Conservation (phyloP, 2,888 invertebrate species). For the Rhagophthalmus giganteus region DNA sequence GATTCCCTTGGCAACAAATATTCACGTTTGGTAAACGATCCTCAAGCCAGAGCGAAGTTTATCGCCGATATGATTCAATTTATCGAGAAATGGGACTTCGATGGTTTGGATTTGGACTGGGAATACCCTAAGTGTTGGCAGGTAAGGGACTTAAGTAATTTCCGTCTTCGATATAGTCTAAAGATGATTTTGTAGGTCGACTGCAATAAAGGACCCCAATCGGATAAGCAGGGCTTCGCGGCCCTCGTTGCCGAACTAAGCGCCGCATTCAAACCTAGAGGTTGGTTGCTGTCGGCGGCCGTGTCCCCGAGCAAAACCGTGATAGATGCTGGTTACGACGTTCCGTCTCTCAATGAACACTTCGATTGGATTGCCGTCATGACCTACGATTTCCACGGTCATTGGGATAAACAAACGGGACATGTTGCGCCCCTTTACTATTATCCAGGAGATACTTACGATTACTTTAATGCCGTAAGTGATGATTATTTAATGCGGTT, state of each 20-base stretch:
- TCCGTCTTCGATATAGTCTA: no score
- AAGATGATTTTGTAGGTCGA: constrained; percentile 69
- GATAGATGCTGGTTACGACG: constrained; percentile 83
- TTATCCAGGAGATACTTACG: constrained; percentile 79
- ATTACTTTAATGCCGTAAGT: constrained; percentile 81
- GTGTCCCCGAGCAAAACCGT: constrained; percentile 88
- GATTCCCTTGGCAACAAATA: constrained; percentile 91
- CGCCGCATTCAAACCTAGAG: constrained; percentile 54
- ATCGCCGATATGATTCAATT: constrained; percentile 75
- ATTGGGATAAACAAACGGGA: constrained; percentile 90
- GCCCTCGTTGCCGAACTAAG: constrained; percentile 73
- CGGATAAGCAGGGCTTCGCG: constrained; percentile 81
- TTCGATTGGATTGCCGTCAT: constrained; percentile 91
- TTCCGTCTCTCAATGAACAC: constrained; percentile 71
- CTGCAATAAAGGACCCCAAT: constrained; percentile 79
- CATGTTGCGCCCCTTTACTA: constrained; percentile 85
- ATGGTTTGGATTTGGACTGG: constrained; percentile 95
- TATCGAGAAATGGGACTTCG: constrained; percentile 79
- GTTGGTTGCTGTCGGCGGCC: constrained; percentile 75
- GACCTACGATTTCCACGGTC: constrained; percentile 91
- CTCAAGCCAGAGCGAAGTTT: constrained; percentile 72
- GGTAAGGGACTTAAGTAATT: constrained; percentile 51
- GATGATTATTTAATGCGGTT: no score
- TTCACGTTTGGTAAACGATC: constrained; percentile 78
- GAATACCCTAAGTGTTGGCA: constrained; percentile 92